Conservation (phyloP, 37 sponge, comb jelly and placozoan genomes). For the Oscarella lobularis region DNA sequence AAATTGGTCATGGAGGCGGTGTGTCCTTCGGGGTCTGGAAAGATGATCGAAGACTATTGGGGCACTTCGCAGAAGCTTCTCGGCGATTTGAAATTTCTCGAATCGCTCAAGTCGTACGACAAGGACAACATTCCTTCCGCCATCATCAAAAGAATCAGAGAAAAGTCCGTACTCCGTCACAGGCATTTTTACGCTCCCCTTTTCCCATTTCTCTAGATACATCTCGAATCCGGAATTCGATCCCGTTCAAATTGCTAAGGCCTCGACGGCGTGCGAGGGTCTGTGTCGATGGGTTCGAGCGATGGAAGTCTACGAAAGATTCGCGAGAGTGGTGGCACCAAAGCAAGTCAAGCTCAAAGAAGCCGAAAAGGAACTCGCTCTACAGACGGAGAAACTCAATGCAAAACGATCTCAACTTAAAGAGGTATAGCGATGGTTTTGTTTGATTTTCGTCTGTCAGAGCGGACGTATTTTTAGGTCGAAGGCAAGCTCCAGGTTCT, state of each 20-base stretch:
- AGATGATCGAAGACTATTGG: slow-evolving; percentile 98
- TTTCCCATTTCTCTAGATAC: slow-evolving; percentile 32
- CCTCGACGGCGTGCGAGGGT: slow-evolving; percentile 91
- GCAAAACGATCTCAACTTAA: slow-evolving; percentile 82
- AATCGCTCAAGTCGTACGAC: slow-evolving; percentile 83
- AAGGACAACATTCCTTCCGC: slow-evolving; percentile 89
- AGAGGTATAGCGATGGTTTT: slow-evolving; percentile 20
- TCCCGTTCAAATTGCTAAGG: slow-evolving; percentile 75
- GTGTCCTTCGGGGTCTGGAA: slow-evolving; percentile 82
- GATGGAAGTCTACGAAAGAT: slow-evolving; percentile 96
- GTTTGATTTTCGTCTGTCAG: not conserved
- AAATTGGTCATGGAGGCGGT: slow-evolving; percentile 96
- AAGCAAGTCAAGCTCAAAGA: slow-evolving; percentile 83
- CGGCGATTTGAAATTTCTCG: slow-evolving; percentile 93
- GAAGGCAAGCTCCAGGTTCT: slow-evolving; percentile 73
- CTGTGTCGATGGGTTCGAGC: slow-evolving; percentile 95
- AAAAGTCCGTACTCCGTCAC: slow-evolving; percentile 75
- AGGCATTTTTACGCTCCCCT: not conserved
- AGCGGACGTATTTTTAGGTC: slow-evolving; percentile 32
- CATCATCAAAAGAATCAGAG: slow-evolving; percentile 93
- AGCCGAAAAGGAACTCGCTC: slow-evolving; percentile 71
- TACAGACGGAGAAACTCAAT: slow-evolving; percentile 88
- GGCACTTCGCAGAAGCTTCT: slow-evolving; percentile 91
- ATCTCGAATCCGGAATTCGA: slow-evolving; percentile 74
- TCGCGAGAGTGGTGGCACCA: slow-evolving; percentile 96